Evolutionary conservation across 2,797 vertebrate genomes (phyloP).

Genomic region (Halcyon leucocephala): DNA sequence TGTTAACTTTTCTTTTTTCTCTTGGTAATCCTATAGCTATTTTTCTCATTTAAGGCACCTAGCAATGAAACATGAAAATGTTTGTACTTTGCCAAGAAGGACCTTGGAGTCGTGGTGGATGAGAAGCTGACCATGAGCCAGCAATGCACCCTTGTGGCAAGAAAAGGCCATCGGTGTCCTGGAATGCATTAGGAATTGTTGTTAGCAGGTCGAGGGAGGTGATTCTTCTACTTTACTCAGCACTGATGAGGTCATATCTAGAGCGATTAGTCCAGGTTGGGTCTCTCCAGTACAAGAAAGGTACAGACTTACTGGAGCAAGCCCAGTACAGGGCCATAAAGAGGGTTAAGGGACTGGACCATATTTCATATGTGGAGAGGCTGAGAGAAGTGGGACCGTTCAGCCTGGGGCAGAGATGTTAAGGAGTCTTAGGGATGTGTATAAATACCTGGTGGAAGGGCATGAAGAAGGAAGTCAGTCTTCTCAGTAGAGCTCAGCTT

Average conservation of each 20-base stretch:
- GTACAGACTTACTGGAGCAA: background rate
- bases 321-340: background rate
- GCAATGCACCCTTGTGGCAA: no score
- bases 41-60: background rate
- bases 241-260: background rate
- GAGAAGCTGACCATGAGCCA: background rate
- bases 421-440: no score
- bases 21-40: background rate
- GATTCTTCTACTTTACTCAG: background rate
- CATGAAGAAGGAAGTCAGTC: background rate
- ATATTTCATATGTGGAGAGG: no score
- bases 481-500: background rate
- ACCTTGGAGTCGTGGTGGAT: background rate
- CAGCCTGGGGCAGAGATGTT: no score
- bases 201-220: no score
- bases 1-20: background rate
- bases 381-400: no score
- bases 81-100: background rate
- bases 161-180: no score
- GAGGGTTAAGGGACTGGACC: background rate
- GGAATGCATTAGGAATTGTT: no score
- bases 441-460: no score
- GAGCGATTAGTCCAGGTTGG: background rate
- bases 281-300: no score
- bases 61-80: background rate